Conservation (phyloP, 2,888 invertebrate genomes). For the Drosophila affinis region DNA sequence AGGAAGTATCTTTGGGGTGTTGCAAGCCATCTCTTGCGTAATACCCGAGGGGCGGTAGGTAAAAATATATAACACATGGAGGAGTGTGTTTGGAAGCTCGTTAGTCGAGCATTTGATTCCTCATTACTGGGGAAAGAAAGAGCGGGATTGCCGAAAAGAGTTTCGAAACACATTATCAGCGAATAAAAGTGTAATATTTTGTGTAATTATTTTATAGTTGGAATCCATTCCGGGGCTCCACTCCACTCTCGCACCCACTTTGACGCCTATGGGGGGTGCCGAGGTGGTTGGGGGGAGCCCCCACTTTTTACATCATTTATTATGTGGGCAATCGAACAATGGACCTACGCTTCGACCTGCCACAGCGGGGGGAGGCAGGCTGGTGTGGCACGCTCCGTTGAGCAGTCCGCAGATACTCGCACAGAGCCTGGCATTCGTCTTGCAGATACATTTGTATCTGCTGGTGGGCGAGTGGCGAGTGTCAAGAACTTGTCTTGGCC, state of each 20-base stretch:
- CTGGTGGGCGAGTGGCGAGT: constrained; percentile 58
- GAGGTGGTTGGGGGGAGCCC: constrained; percentile 12
- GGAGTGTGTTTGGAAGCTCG: not conserved
- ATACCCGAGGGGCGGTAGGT: not conserved
- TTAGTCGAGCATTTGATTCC: constrained; percentile 23
- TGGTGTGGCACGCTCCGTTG: constrained; percentile 70
- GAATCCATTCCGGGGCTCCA: constrained; percentile 4
- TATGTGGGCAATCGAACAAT: constrained; percentile 67
- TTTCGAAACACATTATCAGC: constrained; percentile 13
- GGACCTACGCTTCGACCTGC: constrained; percentile 47
- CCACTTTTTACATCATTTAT: constrained; percentile 74
- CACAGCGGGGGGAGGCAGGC: constrained; percentile 3
- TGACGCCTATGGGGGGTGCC: constrained; percentile 1
- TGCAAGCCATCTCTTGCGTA: not conserved
- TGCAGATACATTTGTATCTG: constrained; percentile 24
- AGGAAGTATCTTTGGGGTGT: not conserved
- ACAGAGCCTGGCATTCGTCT: constrained; percentile 2
- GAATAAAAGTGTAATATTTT: constrained; percentile 8
- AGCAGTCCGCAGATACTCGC: constrained; percentile 10
- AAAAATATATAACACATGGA: not conserved
- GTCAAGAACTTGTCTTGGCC: constrained; percentile 78
- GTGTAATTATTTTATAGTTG: constrained; percentile 22
- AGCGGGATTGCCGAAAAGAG: constrained; percentile 10
- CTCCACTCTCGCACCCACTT: constrained; percentile 19
- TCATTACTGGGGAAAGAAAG: constrained; percentile 18